Evolutionary conservation across 2,113 vertebrate genomes (phyloP), one percentile per base, ranked within the genome.

Genomic region (Ploceus nigricollis): DNA sequence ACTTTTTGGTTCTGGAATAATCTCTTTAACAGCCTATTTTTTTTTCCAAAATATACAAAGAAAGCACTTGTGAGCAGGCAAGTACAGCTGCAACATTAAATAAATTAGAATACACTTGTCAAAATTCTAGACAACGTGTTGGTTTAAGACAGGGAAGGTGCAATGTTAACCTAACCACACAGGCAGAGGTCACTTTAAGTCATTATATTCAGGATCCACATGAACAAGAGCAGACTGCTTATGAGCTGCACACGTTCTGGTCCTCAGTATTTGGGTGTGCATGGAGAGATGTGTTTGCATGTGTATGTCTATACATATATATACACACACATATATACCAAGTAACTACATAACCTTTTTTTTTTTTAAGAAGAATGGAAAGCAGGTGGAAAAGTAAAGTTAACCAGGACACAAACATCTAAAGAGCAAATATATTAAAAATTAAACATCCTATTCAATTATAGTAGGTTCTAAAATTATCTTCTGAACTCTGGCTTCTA

Each of bases 281-380:
- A 54, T 3, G 7, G 24, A 30, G 27, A 5, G 40, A 39, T 30
- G 20, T 13, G 15, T 19, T 15, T 63, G 14, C 57, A 58, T 17
- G 8, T 23, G 9, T 37, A 11, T 8, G 4, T 69, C 5, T 45
- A 33, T 4, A 45, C 23, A 17, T 14, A 30, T 3, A 68, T 1
- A 39, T 5, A 37, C 4, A 64, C 0, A 83, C 1, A 63, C 1
- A 53, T 1, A 45, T 7, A 47, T 33, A 60, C 7, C 20, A 4
- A 54, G 10, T 7, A 82, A 65, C 40, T 51, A 27, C 0, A 10
- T 9, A n/a, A 53, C 5, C 5, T n/a, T 8, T 6, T 23, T 76
- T 75, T n/a, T 51, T 64, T 51, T 37, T 28, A 45, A 61, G 45
- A 22, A 93, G 44, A 78, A 84, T 72, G 24, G 13, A 73, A 70